Percentiles rank a stretch among this genome's conserved stretches.
These are phyloP conservation scores for Conopomorpha cramerella DNA, from an alignment of 1,140 invertebrate species.

Conservation along the genomic window DNA sequence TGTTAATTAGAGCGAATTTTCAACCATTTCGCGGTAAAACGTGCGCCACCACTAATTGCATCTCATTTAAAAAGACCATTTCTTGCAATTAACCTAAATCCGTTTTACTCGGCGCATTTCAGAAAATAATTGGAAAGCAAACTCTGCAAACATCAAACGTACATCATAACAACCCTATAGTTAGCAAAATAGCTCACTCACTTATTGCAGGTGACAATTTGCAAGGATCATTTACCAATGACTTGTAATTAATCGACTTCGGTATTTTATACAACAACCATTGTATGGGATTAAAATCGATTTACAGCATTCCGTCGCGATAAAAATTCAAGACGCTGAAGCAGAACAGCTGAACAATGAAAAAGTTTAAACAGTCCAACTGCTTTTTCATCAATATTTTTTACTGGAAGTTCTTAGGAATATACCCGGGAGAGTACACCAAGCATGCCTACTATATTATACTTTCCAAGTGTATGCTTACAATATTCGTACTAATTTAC, in stretches of 20 bases:
- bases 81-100: neutral
- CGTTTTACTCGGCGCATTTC: neutral
- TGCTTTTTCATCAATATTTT: neutral
- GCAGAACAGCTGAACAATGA: too few relatives aligned
- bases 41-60: neutral
- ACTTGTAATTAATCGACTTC: too few relatives aligned
- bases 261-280: too few relatives aligned
- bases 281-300: too few relatives aligned
- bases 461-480: neutral
- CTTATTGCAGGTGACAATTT: neutral
- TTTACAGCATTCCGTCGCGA: too few relatives aligned
- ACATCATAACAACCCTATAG: neutral
- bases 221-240: neutral
- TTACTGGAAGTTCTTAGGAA: neutral
- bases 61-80: neutral
- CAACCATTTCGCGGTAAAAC: too few relatives aligned
- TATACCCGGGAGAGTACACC: neutral
- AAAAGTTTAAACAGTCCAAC: too few relatives aligned
- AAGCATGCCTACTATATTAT: too few relatives aligned
- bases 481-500: neutral
- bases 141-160: too few relatives aligned
- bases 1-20: too few relatives aligned
- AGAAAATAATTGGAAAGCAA: neutral
- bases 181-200: neutral
- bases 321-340: too few relatives aligned